Conservation (phyloP, 1,140 invertebrate genomes). For the Papilio polyxenes region DNA sequence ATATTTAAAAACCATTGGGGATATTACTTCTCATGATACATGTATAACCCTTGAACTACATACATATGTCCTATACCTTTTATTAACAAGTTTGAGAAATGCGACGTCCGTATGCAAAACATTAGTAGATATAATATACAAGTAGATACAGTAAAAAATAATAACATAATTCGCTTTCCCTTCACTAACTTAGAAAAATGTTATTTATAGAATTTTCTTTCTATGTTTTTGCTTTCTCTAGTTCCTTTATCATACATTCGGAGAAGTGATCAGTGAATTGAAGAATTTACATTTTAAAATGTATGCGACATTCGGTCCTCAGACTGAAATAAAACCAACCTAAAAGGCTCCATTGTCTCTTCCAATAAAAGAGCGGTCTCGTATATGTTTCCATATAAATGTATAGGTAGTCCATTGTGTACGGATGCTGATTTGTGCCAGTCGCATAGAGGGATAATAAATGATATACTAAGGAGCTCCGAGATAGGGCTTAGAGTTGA, state of each 20-base stretch:
- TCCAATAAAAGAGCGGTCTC: slow-evolving; percentile 54
- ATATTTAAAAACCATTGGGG: not conserved
- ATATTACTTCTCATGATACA: too few species aligned
- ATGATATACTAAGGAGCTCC: slow-evolving; percentile 63
- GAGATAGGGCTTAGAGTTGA: slow-evolving; percentile 52
- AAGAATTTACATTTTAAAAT: slow-evolving; percentile 37
- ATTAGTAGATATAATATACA: too few species aligned
- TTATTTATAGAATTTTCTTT: not conserved
- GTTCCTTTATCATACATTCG: not conserved
- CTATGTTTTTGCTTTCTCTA: not conserved
- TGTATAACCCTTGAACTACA: too few species aligned
- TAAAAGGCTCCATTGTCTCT: slow-evolving; percentile 58
- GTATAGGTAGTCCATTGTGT: slow-evolving; percentile 59
- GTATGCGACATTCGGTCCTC: slow-evolving; percentile 41
- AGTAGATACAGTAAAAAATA: not conserved
- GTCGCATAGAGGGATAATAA: slow-evolving; percentile 58
- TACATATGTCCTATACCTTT: too few species aligned
- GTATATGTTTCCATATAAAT: slow-evolving; percentile 54
- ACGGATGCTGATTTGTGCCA: slow-evolving; percentile 61
- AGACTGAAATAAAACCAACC: slow-evolving; percentile 50
- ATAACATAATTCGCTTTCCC: not conserved
- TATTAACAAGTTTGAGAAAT: too few species aligned
- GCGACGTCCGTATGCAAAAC: too few species aligned
- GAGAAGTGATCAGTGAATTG: slow-evolving; percentile 7
- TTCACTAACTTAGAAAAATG: not conserved